Percentiles rank a stretch among this genome's conserved stretches.
Conservation (phyloP, 1,140 invertebrate genomes). For the Gryon sp. region DNA sequence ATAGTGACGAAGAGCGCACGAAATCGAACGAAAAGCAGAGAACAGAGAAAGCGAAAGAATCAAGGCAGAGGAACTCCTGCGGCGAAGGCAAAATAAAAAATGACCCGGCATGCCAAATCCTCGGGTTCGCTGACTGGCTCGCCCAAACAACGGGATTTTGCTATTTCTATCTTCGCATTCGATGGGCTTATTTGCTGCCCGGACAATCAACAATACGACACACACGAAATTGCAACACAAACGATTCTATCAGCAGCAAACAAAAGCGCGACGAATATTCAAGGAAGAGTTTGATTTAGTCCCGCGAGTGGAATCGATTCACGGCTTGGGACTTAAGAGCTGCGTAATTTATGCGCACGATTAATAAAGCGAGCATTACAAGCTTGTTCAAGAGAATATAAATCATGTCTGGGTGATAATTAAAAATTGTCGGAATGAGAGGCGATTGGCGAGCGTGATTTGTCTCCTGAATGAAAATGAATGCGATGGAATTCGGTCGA, state of each 20-base stretch:
- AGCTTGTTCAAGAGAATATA: slow-evolving; percentile 39
- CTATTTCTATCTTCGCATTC: slow-evolving; percentile 27
- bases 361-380: slow-evolving; percentile 31
- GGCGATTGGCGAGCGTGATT: slow-evolving; percentile 18
- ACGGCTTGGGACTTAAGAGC: background rate
- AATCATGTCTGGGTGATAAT: slow-evolving; percentile 38
- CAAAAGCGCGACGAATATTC: background rate
- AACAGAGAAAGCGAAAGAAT: slow-evolving; percentile 14
- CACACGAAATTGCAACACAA: slow-evolving; percentile 7
- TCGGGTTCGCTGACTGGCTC: slow-evolving; percentile 62
- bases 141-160: slow-evolving; percentile 46
- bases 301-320: slow-evolving; percentile 29
- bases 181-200: too few species aligned
- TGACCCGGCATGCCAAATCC: slow-evolving; percentile 31
- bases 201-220: slow-evolving; percentile 7
- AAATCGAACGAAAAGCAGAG: slow-evolving; percentile 14
- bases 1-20: background rate
- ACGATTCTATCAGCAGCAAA: slow-evolving; percentile 14
- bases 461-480: slow-evolving; percentile 28
- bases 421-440: slow-evolving; percentile 32
- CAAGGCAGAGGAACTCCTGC: slow-evolving; percentile 56
- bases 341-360: slow-evolving; percentile 30
- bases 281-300: background rate
- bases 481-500: slow-evolving; percentile 8
- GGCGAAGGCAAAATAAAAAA: slow-evolving; percentile 68